These are phyloP conservation scores for Penaeus monodon DNA, from an alignment of 2,888 invertebrate species.

Conservation along the genomic window DNA sequence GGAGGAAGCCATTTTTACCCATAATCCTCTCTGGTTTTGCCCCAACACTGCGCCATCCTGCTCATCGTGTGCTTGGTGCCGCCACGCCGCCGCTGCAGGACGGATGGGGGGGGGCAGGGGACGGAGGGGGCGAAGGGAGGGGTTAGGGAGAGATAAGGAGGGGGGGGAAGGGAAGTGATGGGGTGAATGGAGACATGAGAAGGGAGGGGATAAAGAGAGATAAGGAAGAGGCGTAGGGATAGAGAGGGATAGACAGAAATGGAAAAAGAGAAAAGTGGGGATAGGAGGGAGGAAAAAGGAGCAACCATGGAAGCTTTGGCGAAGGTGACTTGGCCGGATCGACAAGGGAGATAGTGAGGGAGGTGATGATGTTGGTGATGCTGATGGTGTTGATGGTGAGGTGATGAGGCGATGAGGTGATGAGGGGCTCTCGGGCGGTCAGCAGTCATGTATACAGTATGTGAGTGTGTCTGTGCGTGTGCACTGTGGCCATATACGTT, in stretches of 20 bases:
- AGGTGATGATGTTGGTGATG: not conserved
- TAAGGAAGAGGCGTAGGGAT: too few relatives aligned
- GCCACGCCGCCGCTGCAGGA: not conserved
- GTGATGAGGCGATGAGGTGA: not conserved
- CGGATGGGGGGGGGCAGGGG: not conserved
- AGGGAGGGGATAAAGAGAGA: not conserved
- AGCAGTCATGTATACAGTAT: too few relatives aligned
- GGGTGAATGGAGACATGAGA: not conserved
- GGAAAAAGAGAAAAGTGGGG: not conserved
- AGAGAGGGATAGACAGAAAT: not conserved
- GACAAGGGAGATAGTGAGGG: not conserved
- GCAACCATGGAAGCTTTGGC: not conserved
- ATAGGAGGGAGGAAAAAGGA: too few relatives aligned
- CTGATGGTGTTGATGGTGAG: not conserved
- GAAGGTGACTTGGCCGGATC: not conserved
- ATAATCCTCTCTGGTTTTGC: slow-evolving; percentile 49
- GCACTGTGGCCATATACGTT: not conserved
- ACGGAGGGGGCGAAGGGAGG: not conserved
- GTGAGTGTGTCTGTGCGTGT: not conserved
- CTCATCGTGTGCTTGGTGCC: slow-evolving; percentile 20
- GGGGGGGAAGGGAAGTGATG: not conserved
- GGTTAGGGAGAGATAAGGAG: not conserved
- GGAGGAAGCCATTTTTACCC: slow-evolving; percentile 56
- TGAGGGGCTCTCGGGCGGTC: not conserved
- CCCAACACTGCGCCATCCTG: slow-evolving; percentile 35